A percentile compares a stretch with the other conserved stretches of the same genome.
These are phyloP conservation scores for Anabacerthia variegaticeps DNA, from an alignment of 2,797 vertebrate species.

Conservation along the genomic window DNA sequence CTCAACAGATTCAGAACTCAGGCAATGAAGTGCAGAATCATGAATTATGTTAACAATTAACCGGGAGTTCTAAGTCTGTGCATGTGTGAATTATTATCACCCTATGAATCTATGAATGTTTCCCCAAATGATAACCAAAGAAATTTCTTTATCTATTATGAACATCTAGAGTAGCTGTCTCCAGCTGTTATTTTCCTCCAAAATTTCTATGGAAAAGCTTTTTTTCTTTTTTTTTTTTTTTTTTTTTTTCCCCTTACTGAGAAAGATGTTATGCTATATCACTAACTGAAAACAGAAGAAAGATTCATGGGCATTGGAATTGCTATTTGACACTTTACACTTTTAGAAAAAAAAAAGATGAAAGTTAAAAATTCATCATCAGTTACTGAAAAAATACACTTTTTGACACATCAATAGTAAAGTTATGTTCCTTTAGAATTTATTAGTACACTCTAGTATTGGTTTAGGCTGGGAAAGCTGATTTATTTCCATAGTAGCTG, in stretches of 20 bases:
- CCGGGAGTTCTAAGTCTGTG: not conserved
- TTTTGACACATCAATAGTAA: not conserved
- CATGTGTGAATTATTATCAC: not conserved
- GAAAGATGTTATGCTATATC: not conserved
- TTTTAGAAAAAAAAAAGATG: not conserved
- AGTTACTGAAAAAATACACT: not conserved
- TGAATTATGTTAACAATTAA: not conserved
- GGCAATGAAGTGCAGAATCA: not conserved
- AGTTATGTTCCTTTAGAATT: not conserved
- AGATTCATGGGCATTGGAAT: not conserved
- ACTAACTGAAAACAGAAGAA: not conserved
- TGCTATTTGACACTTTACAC: rapidly evolving
- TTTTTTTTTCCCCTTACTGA: not conserved
- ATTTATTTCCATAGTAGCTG: not conserved
- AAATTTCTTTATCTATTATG: not conserved
- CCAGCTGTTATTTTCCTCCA: not conserved
- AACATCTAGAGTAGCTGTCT: not conserved
- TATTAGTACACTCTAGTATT: not conserved
- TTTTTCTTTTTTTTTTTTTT: not conserved
- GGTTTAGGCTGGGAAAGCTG: not conserved
- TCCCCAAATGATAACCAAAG: not conserved
- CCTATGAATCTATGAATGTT: not conserved
- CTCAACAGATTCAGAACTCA: not conserved
- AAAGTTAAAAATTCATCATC: not conserved
- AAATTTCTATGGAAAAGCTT: not conserved